Percentiles rank a stretch among this genome's conserved stretches.
phyloP scores from a whole-genome alignment of 2,113 vertebrate genomes.

The Otis tarda region DNA sequence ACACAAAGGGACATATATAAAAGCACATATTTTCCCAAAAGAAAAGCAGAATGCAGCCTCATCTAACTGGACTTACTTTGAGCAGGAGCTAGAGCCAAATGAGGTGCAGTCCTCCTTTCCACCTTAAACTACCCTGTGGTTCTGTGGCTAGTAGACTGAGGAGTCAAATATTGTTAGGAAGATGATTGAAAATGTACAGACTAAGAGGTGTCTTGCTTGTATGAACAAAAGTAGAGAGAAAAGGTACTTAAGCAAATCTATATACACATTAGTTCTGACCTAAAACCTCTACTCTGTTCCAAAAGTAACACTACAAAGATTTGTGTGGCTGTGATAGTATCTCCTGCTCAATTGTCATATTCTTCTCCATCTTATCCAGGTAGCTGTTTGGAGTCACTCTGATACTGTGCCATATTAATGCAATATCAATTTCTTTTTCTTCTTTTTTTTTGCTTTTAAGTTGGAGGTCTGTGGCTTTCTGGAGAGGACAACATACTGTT shows the following conservation, averaged over 20 bases:
- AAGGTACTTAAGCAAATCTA: background rate
- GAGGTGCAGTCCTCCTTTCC: background rate
- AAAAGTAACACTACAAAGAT: too few relatives aligned
- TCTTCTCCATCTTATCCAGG: too few relatives aligned
- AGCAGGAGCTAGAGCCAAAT: background rate
- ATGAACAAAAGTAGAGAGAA: background rate
- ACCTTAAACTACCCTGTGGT: background rate
- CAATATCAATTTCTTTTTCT: too few relatives aligned
- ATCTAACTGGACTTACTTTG: background rate
- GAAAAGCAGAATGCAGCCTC: background rate
- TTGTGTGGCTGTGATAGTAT: too few relatives aligned
- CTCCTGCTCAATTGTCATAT: too few relatives aligned
- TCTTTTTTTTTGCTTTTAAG: too few relatives aligned
- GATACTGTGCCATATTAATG: too few relatives aligned
- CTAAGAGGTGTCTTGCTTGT: background rate
- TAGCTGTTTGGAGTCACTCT: too few relatives aligned
- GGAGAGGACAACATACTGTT: too few relatives aligned
- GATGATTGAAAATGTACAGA: background rate
- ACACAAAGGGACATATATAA: accelerated
- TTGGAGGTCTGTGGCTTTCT: too few relatives aligned
- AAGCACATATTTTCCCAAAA: background rate
- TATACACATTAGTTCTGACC: background rate
- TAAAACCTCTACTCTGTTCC: background rate
- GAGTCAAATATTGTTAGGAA: background rate
- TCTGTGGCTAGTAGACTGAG: background rate